These are phyloP conservation scores for Fringilla coelebs DNA, from an alignment of 2,797 vertebrate species.

Conservation along the genomic window DNA sequence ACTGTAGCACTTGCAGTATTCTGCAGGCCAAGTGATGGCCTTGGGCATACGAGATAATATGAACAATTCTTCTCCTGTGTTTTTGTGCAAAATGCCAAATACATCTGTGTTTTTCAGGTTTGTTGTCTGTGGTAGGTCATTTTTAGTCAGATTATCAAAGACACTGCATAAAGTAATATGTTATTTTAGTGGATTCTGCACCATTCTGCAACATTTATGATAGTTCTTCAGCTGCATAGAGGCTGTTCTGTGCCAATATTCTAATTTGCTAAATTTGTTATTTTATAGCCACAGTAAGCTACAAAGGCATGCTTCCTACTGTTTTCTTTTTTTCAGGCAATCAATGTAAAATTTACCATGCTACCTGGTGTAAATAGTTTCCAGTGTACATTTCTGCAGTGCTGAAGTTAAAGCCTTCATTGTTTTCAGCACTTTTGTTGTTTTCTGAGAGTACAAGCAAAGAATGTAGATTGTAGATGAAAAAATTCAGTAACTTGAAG, in stretches of 20 bases:
- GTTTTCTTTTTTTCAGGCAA: not conserved
- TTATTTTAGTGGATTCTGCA: not conserved
- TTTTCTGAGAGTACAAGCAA: not conserved
- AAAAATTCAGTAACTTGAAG: not conserved
- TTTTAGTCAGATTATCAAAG: not conserved
- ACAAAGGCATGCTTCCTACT: not conserved
- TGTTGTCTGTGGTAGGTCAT: not conserved
- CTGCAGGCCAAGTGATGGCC: not conserved
- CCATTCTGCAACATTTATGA: not conserved
- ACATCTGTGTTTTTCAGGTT: not conserved
- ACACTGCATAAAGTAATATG: not conserved
- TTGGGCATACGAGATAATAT: not conserved
- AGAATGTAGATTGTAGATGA: not conserved
- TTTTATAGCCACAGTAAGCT: not conserved
- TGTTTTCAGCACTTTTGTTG: not conserved
- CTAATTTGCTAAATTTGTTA: not conserved
- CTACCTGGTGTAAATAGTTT: not conserved
- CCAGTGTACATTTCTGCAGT: not conserved
- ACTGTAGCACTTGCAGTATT: not conserved
- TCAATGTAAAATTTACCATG: not conserved
- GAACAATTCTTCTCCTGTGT: not conserved
- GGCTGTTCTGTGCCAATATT: not conserved
- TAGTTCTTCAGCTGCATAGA: not conserved
- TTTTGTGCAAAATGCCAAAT: not conserved
- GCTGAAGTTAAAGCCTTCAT: not conserved